These are phyloP conservation scores for Neoarius graeffei DNA, from an alignment of 2,113 vertebrate genomes.

Conservation along the genomic window DNA sequence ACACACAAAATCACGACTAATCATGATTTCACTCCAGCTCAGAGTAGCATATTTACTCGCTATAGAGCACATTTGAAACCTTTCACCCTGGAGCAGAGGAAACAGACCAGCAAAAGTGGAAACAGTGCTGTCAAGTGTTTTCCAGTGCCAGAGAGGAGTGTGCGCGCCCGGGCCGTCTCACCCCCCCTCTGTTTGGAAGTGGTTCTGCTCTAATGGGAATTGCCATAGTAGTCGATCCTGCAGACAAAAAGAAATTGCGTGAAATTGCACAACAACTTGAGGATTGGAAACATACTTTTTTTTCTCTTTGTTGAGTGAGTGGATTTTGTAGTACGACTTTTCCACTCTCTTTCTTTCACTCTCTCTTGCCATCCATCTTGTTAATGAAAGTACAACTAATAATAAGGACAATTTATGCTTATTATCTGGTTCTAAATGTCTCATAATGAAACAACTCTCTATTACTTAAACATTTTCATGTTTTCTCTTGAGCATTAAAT, in stretches of 20 bases:
- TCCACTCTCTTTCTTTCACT: slow-evolving; percentile 5
- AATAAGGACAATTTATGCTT: background rate
- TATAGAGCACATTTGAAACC: slow-evolving; percentile 34
- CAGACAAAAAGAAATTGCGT: slow-evolving; percentile 40
- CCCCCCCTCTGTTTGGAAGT: slow-evolving; percentile 3
- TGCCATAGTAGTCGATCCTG: slow-evolving; percentile 41
- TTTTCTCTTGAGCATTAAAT: slow-evolving; percentile 38
- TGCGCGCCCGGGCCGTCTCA: slow-evolving; percentile 22
- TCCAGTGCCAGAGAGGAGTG: slow-evolving; percentile 43
- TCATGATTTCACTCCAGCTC: background rate
- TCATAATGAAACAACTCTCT: background rate
- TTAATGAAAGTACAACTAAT: background rate
- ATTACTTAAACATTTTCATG: background rate
- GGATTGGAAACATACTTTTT: slow-evolving; percentile 42
- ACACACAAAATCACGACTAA: slow-evolving; percentile 42
- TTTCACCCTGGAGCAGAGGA: slow-evolving; percentile 56
- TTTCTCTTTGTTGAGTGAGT: slow-evolving; percentile 17
- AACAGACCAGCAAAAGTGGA: slow-evolving; percentile 58
- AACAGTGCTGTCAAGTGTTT: slow-evolving; percentile 57
- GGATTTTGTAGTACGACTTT: slow-evolving; percentile 20
- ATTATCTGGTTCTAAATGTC: background rate
- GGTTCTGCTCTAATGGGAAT: slow-evolving; percentile 47
- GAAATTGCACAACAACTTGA: slow-evolving; percentile 49
- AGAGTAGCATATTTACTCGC: slow-evolving; percentile 52
- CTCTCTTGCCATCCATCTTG: background rate